Base-by-base conservation (phyloP, 2,113 vertebrate genomes). In the Jacana jacana region DNA sequence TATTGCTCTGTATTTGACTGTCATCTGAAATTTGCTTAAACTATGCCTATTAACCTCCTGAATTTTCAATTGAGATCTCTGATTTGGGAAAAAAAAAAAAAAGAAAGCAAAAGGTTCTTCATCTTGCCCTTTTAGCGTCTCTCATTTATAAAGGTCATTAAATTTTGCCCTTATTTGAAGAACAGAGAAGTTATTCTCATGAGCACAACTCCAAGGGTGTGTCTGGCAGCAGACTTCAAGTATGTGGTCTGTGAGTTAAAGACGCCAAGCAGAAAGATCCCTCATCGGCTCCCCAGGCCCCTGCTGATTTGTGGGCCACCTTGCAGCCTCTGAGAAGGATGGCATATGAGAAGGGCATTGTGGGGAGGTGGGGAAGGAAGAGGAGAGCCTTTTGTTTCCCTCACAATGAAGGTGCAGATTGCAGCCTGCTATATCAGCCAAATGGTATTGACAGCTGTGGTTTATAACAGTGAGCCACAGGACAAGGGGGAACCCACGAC, bases 1-100 rank as follows among this genome's bases (percentile, higher is more conserved):
- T 93, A 82, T 72, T 96, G 89, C 86, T 92, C 81, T 70, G 25
- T 49, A 85, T 93, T 97, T 97, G 91, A 92, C 86, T 85, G 24
- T 87, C 80, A 91, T 89, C 79, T 95, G 81, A 93, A 90, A 93
- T 96, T 91, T 94, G 71, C 88, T 88, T 92, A 89, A 58, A 44
- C 31, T 81, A n/a, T 82, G 44, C 77, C 30, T 96, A 75, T 83
- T 89, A 96, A 95, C 68, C 77, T 68, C 70, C 85, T 49, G 20
- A 94, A 65, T 94, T 88, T 93, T 89, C 75, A 60, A 3, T 79
- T 42, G 66, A 86, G 70, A 82, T 76, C 65, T 95, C 52, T 35
- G 65, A 68, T 68, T n/a, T n/a, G n/a, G n/a, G n/a, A n/a, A n/a
- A 27, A 28, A 12, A 27, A n/a, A 7, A 40, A 31, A 14, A 6